Percentiles rank a stretch among this genome's conserved stretches.
These are phyloP conservation scores for Calliopum simillimum DNA, from an alignment of 2,888 invertebrate species.

Conservation along the genomic window DNA sequence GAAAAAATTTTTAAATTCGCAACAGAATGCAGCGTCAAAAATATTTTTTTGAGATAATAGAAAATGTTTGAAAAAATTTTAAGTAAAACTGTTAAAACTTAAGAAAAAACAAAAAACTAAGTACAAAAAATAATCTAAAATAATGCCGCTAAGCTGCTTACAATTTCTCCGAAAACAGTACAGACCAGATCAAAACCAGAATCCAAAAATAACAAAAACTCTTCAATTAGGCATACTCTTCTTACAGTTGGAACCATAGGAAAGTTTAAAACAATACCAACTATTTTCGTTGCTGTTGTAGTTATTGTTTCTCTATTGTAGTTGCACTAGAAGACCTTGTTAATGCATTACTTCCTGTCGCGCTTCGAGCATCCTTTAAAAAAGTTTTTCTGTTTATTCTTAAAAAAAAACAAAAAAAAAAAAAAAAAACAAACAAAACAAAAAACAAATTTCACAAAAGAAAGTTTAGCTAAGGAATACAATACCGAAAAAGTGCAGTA, in stretches of 20 bases:
- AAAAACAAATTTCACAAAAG: background rate
- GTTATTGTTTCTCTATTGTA: background rate
- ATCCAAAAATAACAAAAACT: background rate
- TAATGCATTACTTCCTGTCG: constrained; percentile 32
- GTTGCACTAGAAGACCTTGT: background rate
- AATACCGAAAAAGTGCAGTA: background rate
- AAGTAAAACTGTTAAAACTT: too few relatives aligned
- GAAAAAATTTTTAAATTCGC: too few relatives aligned
- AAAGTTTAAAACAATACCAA: constrained; percentile 17
- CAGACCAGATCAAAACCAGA: background rate
- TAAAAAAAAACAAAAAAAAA: background rate
- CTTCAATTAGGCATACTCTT: constrained; percentile 27
- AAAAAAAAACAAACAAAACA: background rate
- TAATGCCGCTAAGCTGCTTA: too few relatives aligned
- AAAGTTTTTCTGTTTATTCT: constrained; percentile 21
- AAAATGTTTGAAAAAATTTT: too few relatives aligned
- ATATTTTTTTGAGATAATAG: too few relatives aligned
- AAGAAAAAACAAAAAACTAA: too few relatives aligned
- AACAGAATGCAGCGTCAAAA: too few relatives aligned
- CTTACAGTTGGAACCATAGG: background rate
- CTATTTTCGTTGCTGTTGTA: constrained; percentile 7
- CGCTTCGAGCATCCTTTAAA: constrained; percentile 12
- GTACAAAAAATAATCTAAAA: too few relatives aligned
- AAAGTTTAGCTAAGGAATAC: constrained; percentile 2
- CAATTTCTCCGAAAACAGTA: too few relatives aligned